Evolutionary conservation across 2,113 vertebrate species (phyloP), one percentile per base, ranked within the genome.

Genomic region (Uropsilus gracilis): DNA sequence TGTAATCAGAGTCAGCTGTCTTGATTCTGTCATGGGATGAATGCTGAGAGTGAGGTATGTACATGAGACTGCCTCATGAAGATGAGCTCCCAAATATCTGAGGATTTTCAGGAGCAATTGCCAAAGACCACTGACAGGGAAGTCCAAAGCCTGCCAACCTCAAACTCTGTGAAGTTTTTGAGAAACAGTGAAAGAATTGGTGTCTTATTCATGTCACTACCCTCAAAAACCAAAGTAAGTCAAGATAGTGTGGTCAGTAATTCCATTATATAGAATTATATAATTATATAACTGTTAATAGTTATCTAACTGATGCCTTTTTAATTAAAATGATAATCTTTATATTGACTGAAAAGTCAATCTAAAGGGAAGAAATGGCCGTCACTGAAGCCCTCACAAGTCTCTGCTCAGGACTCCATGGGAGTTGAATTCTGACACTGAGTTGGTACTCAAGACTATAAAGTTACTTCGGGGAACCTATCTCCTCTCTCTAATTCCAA

Each of bases 401-500:
- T 34, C 32, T 63, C 28, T 88, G 5, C 44, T 89, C 71, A 61
- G 39, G 34, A 93, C 11, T 83, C 0, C 1, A 10, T 14, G 37
- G 0, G 5, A 88, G 37, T n/a, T 71, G 71, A 81, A 78, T 91
- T 46, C 22, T 28, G 92, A 73, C 90, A 46, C 12, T 5, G 46
- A 82, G 55, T 59, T 0, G 92, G 95, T 8, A 24, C 53, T 87
- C 61, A 77, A 88, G 55, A 42, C 86, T n/a, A 22, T 0, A 0
- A 84, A 39, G 68, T 90, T 95, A 89, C 96, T 97, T 94, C 91
- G 92, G 78, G 80, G 89, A 81, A 77, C 71, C 28, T 90, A 71
- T 55, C 76, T 89, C 93, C 75, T 75, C 95, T 83, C 82, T 91
- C 95, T 92, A 92, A 93, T 98, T 96, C 95, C 90, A n/a, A 42